phyloP scores from a whole-genome alignment of 2,888 invertebrate genomes.

The Anoplius nigerrimus region DNA sequence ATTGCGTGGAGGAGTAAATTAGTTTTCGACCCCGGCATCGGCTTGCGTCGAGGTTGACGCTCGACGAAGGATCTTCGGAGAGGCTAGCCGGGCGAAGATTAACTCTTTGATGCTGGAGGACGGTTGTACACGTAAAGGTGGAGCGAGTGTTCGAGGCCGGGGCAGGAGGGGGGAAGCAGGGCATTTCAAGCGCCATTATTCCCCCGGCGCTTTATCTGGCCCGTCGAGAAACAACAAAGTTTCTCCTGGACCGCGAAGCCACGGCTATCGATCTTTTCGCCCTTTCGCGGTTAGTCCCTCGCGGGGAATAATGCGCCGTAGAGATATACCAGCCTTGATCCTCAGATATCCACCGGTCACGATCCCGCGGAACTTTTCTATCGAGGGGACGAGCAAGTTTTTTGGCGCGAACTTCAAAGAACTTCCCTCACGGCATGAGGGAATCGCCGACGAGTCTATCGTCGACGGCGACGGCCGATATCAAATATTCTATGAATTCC shows the following conservation, averaged over 20 bases:
- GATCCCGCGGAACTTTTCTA: constrained; percentile 59
- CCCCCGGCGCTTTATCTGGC: constrained; percentile 55
- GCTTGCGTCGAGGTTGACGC: background rate
- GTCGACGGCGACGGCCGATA: constrained; percentile 40
- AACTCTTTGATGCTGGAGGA: constrained; percentile 37
- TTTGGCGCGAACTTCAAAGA: constrained; percentile 55
- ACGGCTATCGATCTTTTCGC: constrained; percentile 58
- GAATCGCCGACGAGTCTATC: constrained; percentile 47
- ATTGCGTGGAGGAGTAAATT: no score
- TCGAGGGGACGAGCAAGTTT: constrained; percentile 49
- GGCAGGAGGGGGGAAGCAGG: constrained; percentile 10
- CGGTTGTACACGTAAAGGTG: constrained; percentile 5
- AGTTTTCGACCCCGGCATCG: no score
- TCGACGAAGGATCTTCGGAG: background rate
- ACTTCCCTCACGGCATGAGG: constrained; percentile 7
- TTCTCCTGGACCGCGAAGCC: constrained; percentile 43
- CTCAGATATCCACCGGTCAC: constrained; percentile 59
- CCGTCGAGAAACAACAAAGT: constrained; percentile 58
- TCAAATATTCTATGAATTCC: constrained; percentile 70
- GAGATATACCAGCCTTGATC: constrained; percentile 61
- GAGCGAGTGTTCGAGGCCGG: background rate
- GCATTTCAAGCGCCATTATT: constrained; percentile 47
- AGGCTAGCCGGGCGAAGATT: constrained; percentile 24
- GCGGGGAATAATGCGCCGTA: constrained; percentile 64
- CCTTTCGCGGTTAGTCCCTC: constrained; percentile 55